These are phyloP conservation scores for Lamproptera curius DNA, from an alignment of 2,888 invertebrate species.

Conservation along the genomic window DNA sequence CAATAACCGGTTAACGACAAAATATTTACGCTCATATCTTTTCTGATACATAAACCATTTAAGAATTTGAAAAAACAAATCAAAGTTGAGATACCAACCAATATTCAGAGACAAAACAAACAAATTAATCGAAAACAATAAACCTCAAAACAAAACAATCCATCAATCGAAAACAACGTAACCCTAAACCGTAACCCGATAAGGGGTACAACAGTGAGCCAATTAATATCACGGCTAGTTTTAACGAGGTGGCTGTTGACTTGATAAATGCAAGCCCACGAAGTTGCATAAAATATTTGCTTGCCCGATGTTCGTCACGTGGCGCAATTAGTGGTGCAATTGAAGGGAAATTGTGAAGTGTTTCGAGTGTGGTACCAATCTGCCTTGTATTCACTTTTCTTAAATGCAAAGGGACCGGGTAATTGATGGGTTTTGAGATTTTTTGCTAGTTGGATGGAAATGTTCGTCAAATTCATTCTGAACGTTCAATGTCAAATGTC, in stretches of 20 bases:
- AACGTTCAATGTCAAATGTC: no score
- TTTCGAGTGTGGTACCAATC: constrained; percentile 39
- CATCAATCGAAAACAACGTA: constrained; percentile 3
- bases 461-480: no score
- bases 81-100: no score
- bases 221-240: constrained; percentile 18
- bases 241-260: constrained; percentile 10
- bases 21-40: no score
- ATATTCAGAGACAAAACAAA: no score
- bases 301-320: constrained; percentile 8
- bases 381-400: constrained; percentile 34
- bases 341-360: constrained; percentile 48
- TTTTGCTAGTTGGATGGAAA: constrained; percentile 6
- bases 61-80: no score
- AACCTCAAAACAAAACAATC: not conserved
- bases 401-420: constrained; percentile 29
- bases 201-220: constrained; percentile 11
- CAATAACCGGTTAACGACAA: no score
- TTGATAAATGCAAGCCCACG: constrained; percentile 10
- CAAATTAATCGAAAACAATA: no score
- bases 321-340: constrained; percentile 56
- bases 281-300: constrained; percentile 18
- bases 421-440: constrained; percentile 20
- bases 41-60: no score
- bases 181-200: constrained; percentile 2